phyloP scores from a whole-genome alignment of 1,140 invertebrate genomes.

The Philopotamus ludificatus region DNA sequence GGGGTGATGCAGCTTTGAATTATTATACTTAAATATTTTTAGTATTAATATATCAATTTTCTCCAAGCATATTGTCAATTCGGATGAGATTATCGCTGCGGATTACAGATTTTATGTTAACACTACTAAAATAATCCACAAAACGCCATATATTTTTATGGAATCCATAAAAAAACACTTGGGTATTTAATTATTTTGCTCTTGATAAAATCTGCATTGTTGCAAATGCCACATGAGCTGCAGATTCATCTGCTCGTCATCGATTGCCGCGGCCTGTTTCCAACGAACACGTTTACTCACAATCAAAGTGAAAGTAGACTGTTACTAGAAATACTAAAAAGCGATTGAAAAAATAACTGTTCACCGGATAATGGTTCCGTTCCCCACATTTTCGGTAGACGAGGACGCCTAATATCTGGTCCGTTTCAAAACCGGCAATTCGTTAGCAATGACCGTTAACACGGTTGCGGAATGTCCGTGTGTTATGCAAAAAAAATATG shows the following conservation, averaged over 20 bases:
- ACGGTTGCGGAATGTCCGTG: neutral
- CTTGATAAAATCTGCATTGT: too few species aligned
- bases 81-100: too few species aligned
- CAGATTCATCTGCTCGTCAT: neutral
- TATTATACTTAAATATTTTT: too few species aligned
- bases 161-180: too few species aligned
- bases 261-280: neutral
- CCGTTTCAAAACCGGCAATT: neutral
- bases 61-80: too few species aligned
- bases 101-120: too few species aligned
- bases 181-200: too few species aligned
- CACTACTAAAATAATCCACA: too few species aligned
- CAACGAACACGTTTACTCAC: neutral
- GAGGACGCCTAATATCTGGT: neutral
- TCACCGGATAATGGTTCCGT: neutral
- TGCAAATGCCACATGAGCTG: neutral
- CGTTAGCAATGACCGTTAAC: neutral
- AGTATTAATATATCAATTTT: too few species aligned
- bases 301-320: neutral
- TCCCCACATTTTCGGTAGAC: neutral
- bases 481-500: too few species aligned
- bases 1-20: too few species aligned
- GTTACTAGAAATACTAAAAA: neutral
- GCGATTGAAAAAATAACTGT: neutral
- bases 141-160: too few species aligned